Evolutionary conservation across 2,888 invertebrate species (phyloP), one percentile per base, ranked within the genome.

Genomic region (Drosophila subsilvestris): DNA sequence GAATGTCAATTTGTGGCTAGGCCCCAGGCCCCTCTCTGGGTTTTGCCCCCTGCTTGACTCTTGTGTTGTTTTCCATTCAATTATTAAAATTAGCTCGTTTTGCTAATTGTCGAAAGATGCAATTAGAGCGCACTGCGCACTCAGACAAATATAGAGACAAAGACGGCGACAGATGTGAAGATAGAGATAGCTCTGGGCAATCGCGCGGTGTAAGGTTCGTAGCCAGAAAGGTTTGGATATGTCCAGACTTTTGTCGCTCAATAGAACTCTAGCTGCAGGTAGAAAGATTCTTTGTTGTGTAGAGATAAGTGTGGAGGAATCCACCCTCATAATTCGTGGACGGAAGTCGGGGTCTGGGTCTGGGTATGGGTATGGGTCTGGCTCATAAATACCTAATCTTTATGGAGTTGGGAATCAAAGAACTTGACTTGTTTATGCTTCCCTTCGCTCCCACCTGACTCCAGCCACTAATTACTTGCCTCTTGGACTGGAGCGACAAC

Each of bases 41-140:
- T 0, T 0, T 14, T 37, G n/a, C n/a, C n/a, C 37, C n/a, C 37
- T n/a, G 14, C 0, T 37, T n/a, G 37, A 37, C 37, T 37, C 14
- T 59, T 55, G 51, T 63, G 63, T 73, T 75, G 63, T 76, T 78
- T 79, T 82, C 74, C 73, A 72, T 66, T 75, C 71, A 79, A 85
- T 85, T 82, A 72, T 70, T 68, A 51, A 78, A 81, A 79, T 74
- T 65, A 75, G 60, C 58, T 63, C 50, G 70, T 48, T 71, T 71
- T 53, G 67, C 74, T 65, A 67, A 60, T 75, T 45, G 49, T 37
- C 14, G 68, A 37, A 47, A 57, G 62, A 63, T 66, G 60, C 57
- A 67, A 43, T 69, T 70, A 54, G 50, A 57, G 45, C 47, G 37
- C 37, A 37, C 37, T n/a, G 37, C 37, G 37, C n/a, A 37, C 37